Evolutionary conservation across 1,140 invertebrate species (phyloP), one percentile per base, ranked within the genome.

Genomic region (Ditylenchus dipsaci): DNA sequence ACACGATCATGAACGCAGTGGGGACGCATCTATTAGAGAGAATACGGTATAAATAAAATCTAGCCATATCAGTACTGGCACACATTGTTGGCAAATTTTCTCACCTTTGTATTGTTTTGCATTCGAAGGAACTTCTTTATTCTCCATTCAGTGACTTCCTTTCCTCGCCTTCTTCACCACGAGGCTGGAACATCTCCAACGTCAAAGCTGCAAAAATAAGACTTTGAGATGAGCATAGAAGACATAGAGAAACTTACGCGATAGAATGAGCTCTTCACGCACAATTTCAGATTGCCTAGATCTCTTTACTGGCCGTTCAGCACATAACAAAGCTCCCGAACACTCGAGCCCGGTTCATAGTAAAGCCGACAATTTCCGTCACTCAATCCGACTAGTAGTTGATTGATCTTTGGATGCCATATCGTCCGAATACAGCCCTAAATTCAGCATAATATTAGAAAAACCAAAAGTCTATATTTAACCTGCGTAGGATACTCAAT

Each of bases 361-460:
- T 89, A 93, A 58, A 92, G 89, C 78, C 93, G 92, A 0, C 95
- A 88, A 1, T 88, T 87, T 0, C 95, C 95, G 85, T 96, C 91
- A 1, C 91, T 92, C 78, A 90, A 91, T 0, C 93, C 91, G 11
- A 93, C 88, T 68, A 97, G 91, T 68, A 98, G 89, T 81, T 99
- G 95, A 84, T 97, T 97, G 0, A 98, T 84, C 84, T 93, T 93
- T 0, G 95, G 91, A 86, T 98, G 95, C 95, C 95, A 99, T 1
- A 91, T 81, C 1, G 89, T 88, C 80, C 93, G 90, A 30, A 98
- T 91, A 0, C 94, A 88, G 81, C 84, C 85, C 84, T 86, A 29
- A 43, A 76, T 65, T 58, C 11, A 57, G 23, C 76, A 43, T 23
- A 67, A 47, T 13, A 70, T 0, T 72, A 1, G 13, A 17, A 1